Conservation (phyloP, 2,888 invertebrate species). For the Charanyca ferruginea region DNA sequence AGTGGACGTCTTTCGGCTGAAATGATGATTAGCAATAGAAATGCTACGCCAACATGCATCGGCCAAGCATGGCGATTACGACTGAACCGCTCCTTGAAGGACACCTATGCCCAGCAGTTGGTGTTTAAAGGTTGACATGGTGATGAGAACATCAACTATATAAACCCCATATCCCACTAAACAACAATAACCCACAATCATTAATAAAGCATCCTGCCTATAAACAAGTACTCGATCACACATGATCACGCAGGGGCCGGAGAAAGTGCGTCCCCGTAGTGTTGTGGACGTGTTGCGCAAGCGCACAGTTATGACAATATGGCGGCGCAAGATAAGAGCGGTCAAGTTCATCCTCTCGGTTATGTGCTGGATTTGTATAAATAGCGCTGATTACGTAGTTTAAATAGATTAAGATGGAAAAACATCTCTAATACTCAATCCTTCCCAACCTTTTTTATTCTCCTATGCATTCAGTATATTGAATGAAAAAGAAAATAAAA, state of each 20-base stretch:
- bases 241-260: constrained; percentile 52
- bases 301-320: constrained; percentile 58
- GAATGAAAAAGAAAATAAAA: too few relatives aligned
- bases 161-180: not conserved
- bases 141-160: too few relatives aligned
- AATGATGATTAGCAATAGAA: too few relatives aligned
- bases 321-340: constrained; percentile 67
- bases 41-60: too few relatives aligned
- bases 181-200: constrained; percentile 4
- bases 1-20: too few relatives aligned
- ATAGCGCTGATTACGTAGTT: constrained; percentile 18
- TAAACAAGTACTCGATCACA: constrained; percentile 39
- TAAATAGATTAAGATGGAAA: not conserved
- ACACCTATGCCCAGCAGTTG: too few relatives aligned
- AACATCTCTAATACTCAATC: not conserved
- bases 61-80: too few relatives aligned
- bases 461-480: too few relatives aligned
- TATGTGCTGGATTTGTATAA: constrained; percentile 11
- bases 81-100: too few relatives aligned
- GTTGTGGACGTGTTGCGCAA: constrained; percentile 66
- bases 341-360: constrained; percentile 66
- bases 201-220: constrained; percentile 5
- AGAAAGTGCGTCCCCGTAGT: constrained; percentile 72
- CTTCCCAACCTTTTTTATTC: too few relatives aligned
- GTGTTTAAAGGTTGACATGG: too few relatives aligned